Evolutionary conservation across 2,113 vertebrate genomes (phyloP).

Genomic region (Boleophthalmus pectinirostris): DNA sequence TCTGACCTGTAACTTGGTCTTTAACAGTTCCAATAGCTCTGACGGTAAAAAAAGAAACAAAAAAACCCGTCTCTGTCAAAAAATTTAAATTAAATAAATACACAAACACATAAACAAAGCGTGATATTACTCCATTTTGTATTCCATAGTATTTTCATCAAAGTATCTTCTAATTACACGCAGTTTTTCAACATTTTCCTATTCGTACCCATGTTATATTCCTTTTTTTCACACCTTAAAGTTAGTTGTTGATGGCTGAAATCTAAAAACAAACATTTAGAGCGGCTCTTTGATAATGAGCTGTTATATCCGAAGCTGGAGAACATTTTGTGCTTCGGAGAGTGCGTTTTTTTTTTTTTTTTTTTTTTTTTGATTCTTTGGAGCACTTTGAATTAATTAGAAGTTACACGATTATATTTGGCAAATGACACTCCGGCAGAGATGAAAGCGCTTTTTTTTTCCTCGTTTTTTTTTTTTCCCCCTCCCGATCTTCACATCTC

Average conservation of each 20-base stretch:
- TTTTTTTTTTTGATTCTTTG: slow-evolving; percentile 75
- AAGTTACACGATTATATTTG: slow-evolving; percentile 79
- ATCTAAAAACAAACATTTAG: slow-evolving; percentile 12
- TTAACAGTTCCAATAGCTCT: too few relatives aligned
- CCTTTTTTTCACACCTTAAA: slow-evolving; percentile 40
- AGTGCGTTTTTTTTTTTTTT: slow-evolving; percentile 76
- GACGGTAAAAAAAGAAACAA: too few relatives aligned
- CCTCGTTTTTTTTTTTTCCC: background rate
- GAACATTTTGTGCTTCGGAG: slow-evolving; percentile 62
- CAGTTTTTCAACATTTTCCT: slow-evolving; percentile 13
- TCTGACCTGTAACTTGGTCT: too few relatives aligned
- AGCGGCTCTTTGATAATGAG: slow-evolving; percentile 67
- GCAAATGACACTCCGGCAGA: slow-evolving; percentile 77
- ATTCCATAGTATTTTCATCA: background rate
- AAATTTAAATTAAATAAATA: too few relatives aligned
- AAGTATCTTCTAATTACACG: slow-evolving; percentile 19
- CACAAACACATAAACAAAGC: background rate
- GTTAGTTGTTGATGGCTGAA: slow-evolving; percentile 24
- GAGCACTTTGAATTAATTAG: slow-evolving; percentile 79
- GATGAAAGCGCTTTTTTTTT: slow-evolving; percentile 67
- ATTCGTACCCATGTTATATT: slow-evolving; percentile 16
- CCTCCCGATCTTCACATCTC: slow-evolving; percentile 39
- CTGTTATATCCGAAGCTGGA: slow-evolving; percentile 71
- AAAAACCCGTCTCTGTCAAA: too few relatives aligned
- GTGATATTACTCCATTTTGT: background rate